Evolutionary conservation across 1,140 invertebrate species (phyloP).

Genomic region (Gryon sp.): DNA sequence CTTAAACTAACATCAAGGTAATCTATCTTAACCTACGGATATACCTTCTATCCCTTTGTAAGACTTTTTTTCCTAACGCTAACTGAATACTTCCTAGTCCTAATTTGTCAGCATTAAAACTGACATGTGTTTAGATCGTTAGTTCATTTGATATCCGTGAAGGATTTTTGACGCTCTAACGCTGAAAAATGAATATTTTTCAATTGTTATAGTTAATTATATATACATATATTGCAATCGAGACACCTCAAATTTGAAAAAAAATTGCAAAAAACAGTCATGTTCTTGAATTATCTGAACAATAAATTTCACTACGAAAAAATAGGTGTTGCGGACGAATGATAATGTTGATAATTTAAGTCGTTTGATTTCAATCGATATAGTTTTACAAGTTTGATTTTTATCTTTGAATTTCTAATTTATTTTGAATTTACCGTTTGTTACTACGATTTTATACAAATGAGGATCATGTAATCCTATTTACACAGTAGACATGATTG

Average conservation of each 20-base stretch:
- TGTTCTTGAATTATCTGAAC: too few species aligned
- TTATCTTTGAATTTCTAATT: too few species aligned
- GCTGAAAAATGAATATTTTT: slow-evolving; percentile 36
- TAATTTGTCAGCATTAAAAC: slow-evolving; percentile 59
- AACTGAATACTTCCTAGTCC: slow-evolving; percentile 30
- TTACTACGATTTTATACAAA: too few species aligned
- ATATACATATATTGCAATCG: slow-evolving; percentile 2
- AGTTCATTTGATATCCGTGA: slow-evolving; percentile 41
- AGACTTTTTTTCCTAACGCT: slow-evolving; percentile 3
- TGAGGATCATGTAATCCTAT: too few species aligned
- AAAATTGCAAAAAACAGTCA: not conserved
- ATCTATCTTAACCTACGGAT: slow-evolving; percentile 35
- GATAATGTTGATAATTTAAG: too few species aligned
- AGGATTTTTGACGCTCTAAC: slow-evolving; percentile 18
- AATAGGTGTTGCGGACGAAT: too few species aligned
- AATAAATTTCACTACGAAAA: too few species aligned
- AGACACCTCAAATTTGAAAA: not conserved
- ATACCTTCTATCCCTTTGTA: slow-evolving; percentile 26
- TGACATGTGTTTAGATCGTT: slow-evolving; percentile 58
- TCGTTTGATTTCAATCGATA: too few species aligned
- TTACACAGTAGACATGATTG: too few species aligned
- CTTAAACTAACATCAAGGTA: slow-evolving; percentile 44
- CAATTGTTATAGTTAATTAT: slow-evolving; percentile 14
- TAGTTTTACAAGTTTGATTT: too few species aligned
- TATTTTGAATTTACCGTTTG: too few species aligned